These are phyloP conservation scores for Hyperoplus lanceolatus DNA, from an alignment of 2,797 vertebrate genomes.

Conservation along the genomic window DNA sequence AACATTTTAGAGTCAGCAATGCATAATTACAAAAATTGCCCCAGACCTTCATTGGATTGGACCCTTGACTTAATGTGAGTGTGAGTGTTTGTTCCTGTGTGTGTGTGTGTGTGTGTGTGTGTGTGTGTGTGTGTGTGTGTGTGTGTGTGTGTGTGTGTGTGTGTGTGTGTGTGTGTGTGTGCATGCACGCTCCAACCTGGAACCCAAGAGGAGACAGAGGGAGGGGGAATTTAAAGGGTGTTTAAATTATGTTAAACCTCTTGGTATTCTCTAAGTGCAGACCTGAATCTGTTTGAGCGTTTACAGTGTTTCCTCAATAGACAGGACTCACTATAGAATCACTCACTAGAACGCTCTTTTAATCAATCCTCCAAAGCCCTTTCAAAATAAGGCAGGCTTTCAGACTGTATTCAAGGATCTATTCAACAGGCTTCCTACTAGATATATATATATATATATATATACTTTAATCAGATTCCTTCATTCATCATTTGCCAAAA, in stretches of 20 bases:
- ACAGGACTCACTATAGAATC: background rate
- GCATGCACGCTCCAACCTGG: background rate
- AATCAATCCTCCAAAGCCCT: background rate
- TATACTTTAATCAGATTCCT: slow-evolving; percentile 10
- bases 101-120: too few relatives aligned
- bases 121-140: too few relatives aligned
- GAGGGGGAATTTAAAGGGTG: background rate
- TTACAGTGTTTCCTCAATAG: slow-evolving; percentile 19
- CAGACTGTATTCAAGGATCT: background rate
- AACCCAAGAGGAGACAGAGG: background rate
- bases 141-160: too few relatives aligned
- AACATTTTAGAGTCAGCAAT: too few relatives aligned
- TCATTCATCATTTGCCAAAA: background rate
- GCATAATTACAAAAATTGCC: too few relatives aligned
- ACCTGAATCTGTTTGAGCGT: slow-evolving; percentile 1
- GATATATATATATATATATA: background rate
- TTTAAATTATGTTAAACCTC: slow-evolving; percentile 3
- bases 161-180: background rate
- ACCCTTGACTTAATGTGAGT: too few relatives aligned
- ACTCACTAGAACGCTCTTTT: background rate
- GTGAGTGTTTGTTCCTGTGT: too few relatives aligned
- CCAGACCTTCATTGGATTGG: too few relatives aligned
- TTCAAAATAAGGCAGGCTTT: slow-evolving; percentile 14
- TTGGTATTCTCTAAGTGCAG: background rate
- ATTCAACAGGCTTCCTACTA: background rate